phyloP scores from a whole-genome alignment of 92 coral and sea anemone species.

The Umimayanthus kanabou region DNA sequence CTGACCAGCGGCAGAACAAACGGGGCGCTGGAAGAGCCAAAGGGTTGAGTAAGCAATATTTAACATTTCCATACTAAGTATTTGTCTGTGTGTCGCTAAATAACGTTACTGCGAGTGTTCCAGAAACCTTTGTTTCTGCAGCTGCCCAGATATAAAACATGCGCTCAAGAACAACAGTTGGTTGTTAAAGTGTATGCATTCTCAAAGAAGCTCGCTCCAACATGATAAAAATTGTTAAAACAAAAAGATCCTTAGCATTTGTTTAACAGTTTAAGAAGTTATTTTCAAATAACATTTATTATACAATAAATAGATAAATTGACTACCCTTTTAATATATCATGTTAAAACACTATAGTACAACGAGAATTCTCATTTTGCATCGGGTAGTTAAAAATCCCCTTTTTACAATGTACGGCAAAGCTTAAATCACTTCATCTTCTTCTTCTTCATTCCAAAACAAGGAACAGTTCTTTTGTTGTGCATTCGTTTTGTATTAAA shows the following conservation, averaged over 20 bases:
- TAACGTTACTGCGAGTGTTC: not conserved
- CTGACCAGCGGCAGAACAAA: not conserved
- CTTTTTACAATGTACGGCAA: slow-evolving; percentile 35
- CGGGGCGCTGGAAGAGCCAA: not conserved
- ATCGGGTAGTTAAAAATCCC: slow-evolving; percentile 32
- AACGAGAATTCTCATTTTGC: slow-evolving; percentile 22
- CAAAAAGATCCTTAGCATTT: too few relatives aligned
- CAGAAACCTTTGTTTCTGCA: not conserved
- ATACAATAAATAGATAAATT: slow-evolving; percentile 2
- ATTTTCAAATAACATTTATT: slow-evolving; percentile 21
- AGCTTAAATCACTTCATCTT: not conserved
- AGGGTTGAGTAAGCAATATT: not conserved
- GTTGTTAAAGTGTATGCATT: not conserved
- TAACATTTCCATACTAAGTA: too few relatives aligned
- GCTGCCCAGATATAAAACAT: not conserved
- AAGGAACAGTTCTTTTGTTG: not conserved
- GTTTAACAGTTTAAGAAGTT: not conserved
- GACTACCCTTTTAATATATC: slow-evolving; percentile 3
- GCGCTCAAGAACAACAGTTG: not conserved
- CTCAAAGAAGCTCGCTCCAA: not conserved
- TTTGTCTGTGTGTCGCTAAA: too few relatives aligned
- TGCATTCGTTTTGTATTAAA: not conserved
- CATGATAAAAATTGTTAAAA: too few relatives aligned
- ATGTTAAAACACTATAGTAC: slow-evolving; percentile 26
- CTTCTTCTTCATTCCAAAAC: not conserved